Evolutionary conservation across 2,888 invertebrate genomes (phyloP), one percentile per base, ranked within the genome.

Genomic region (Urechis unicinctus): DNA sequence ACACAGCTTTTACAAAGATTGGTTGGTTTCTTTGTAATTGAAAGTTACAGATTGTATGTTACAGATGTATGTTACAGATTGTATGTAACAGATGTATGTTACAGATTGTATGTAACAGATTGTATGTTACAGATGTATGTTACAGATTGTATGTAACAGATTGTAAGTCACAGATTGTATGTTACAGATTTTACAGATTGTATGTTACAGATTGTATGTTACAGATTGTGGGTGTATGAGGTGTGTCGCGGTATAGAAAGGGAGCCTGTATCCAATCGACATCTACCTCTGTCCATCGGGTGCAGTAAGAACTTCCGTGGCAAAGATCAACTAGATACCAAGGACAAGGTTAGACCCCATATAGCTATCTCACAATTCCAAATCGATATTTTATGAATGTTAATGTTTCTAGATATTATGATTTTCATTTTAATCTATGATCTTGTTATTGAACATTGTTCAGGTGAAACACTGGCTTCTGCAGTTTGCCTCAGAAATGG

Each of bases 271-370:
- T 86, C 85, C 57, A 85, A 87, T 0, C 84, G 91, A 62, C 85
- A 91, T 60, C 84, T 92, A 54, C 84, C 92, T 0, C 94, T 95
- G 78, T 94, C 94, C 52, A 91, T 97, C 66, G 96, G 94, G 0
- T 94, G 94, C 70, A 90, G 92, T 74, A 97, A 97, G 79, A 90
- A 90, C 71, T 95, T 97, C 75, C 85, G 86, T 1, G 96, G 77
- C 5, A 69, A 67, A 58, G 68, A 70, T 28, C 53, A 55, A 31
- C 64, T 76, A 24, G 68, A 73, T 57, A 74, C 74, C 2, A 69
- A 63, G 56, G 70, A 71, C 50, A 73, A 74, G 69, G 75, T 75
- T 47, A 13, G 42, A 5, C 22, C 6, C 9, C 22, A 30, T 49
- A 5, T 6, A 6, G 9, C 17, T 17, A 6, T 45, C 45, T 48